Percentiles rank a stretch among this genome's conserved stretches.
These are phyloP conservation scores for Pegea sp. DNA, from an alignment of 23 tunicate species.

Conservation along the genomic window DNA sequence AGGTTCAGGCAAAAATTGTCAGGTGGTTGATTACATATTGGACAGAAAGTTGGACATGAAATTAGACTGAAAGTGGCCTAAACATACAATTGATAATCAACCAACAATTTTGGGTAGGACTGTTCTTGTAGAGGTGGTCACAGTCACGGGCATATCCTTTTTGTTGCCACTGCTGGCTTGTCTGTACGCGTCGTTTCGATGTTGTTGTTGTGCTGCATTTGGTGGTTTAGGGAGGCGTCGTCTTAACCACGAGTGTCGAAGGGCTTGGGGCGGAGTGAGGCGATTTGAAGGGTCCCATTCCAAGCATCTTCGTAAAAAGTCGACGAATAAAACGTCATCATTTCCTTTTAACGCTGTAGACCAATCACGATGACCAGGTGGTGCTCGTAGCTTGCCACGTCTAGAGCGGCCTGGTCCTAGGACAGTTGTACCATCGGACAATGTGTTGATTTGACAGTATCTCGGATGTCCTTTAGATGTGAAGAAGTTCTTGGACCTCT, in stretches of 20 bases:
- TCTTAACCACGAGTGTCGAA: conserved; percentile 89
- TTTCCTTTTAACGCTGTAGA: conserved; percentile 77
- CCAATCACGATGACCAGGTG: conserved; percentile 96
- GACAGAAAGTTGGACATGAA: too few relatives aligned
- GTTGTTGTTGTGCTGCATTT: conserved; percentile 2
- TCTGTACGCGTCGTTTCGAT: conserved; percentile 11
- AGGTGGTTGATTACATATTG: too few relatives aligned
- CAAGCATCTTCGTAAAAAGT: conserved; percentile 74
- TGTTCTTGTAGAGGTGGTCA: conserved; percentile 43
- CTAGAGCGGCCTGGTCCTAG: conserved; percentile 82
- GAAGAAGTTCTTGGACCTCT: conserved; percentile 88
- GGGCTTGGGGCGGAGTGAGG: conserved; percentile 87
- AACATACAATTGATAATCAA: too few relatives aligned
- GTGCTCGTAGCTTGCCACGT: conserved; percentile 79
- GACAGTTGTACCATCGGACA: conserved; percentile 84
- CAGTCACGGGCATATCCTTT: conserved; percentile 37
- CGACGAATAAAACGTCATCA: conserved; percentile 75
- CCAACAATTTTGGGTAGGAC: conserved; percentile 80
- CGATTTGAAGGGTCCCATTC: conserved; percentile 93
- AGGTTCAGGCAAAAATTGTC: too few relatives aligned
- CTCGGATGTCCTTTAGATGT: conserved; percentile 96
- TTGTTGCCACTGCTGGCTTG: conserved; percentile 31
- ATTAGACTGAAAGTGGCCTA: too few relatives aligned
- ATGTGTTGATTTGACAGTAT: conserved; percentile 74
- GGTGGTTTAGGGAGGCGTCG: conserved; percentile 84